These are phyloP conservation scores for Tetrao urogallus DNA, from an alignment of 2,113 vertebrate species.

Conservation along the genomic window DNA sequence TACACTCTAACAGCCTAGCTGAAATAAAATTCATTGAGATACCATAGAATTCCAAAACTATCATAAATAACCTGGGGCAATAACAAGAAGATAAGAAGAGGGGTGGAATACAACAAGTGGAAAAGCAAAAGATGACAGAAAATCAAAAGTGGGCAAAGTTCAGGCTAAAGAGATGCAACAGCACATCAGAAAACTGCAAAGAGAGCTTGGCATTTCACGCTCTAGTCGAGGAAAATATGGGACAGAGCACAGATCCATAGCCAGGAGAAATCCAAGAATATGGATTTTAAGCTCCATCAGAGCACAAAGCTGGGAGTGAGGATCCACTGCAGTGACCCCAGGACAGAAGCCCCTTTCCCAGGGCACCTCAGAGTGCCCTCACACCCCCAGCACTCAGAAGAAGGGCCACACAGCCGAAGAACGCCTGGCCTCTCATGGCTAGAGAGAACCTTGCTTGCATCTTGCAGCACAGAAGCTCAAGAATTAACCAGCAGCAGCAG, in stretches of 20 bases:
- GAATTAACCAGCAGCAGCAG: neutral
- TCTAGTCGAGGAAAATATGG: rapidly evolving
- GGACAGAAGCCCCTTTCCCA: rapidly evolving
- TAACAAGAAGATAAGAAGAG: neutral
- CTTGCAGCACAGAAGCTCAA: rapidly evolving
- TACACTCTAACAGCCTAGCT: neutral
- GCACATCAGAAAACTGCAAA: neutral
- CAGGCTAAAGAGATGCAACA: neutral
- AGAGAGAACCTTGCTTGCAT: neutral
- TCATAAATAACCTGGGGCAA: neutral
- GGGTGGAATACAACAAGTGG: neutral
- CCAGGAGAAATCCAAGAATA: neutral
- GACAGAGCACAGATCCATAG: rapidly evolving
- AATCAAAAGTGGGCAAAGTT: neutral
- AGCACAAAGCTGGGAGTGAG: neutral
- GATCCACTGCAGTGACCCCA: rapidly evolving
- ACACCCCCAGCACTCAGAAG: rapidly evolving
- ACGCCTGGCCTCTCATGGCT: rapidly evolving
- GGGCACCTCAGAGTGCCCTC: neutral
- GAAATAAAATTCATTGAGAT: neutral
- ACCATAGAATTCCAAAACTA: neutral
- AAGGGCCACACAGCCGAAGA: rapidly evolving
- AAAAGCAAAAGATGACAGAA: neutral
- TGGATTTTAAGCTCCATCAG: neutral
- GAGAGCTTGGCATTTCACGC: rapidly evolving